Conservation (phyloP, 2,888 invertebrate genomes). For the Noctua janthina region DNA sequence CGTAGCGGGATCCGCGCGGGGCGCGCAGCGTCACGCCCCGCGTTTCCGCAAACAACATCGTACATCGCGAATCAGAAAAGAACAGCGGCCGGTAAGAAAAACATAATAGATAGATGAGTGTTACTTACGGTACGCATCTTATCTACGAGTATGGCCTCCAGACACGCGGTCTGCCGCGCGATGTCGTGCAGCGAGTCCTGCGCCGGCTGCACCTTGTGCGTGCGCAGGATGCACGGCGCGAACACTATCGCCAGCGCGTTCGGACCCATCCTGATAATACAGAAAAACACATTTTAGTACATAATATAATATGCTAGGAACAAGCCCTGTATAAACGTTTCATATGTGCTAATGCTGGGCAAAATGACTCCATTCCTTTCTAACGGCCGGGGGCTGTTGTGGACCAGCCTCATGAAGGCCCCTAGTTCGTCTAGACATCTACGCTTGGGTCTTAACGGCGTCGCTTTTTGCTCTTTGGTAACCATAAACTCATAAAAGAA, state of each 20-base stretch:
- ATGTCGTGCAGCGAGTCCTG: slow-evolving; percentile 98
- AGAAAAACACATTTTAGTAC: neutral
- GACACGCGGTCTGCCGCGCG: slow-evolving; percentile 96
- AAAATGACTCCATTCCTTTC: neutral
- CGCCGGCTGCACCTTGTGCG: slow-evolving; percentile 96
- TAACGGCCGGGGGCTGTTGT: neutral
- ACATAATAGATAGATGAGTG: neutral
- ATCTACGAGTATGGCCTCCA: slow-evolving; percentile 97
- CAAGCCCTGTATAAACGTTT: neutral
- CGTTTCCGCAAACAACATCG: too few relatives aligned
- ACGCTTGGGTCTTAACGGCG: neutral
- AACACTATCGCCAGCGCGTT: slow-evolving; percentile 98
- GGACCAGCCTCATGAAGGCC: neutral
- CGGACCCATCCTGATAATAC: slow-evolving; percentile 94
- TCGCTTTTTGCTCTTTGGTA: neutral
- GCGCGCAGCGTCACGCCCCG: too few relatives aligned
- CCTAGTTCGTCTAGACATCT: neutral
- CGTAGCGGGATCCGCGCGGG: too few relatives aligned
- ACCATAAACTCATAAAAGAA: neutral
- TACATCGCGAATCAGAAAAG: neutral
- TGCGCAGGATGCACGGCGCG: slow-evolving; percentile 97
- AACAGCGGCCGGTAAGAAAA: neutral
- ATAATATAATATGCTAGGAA: neutral
- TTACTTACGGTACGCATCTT: slow-evolving; percentile 91
- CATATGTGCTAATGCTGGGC: neutral